A percentile compares a stretch with the other conserved stretches of the same genome.
phyloP scores from a whole-genome alignment of 1,140 invertebrate species.

The Cryptotermes secundus region DNA sequence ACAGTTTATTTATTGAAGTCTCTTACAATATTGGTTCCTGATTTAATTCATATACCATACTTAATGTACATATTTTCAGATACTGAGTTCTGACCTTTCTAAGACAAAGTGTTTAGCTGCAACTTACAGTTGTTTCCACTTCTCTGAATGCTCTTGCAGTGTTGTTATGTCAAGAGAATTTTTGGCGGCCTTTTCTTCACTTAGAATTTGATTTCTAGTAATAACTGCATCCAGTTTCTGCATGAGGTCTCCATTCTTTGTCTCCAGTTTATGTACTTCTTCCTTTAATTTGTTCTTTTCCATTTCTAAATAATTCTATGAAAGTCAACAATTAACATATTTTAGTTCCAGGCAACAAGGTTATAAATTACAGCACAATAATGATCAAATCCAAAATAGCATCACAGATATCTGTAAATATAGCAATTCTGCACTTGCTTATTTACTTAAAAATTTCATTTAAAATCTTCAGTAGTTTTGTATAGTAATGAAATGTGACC shows the following conservation, averaged over 20 bases:
- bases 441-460: too few relatives aligned
- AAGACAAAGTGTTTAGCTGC: background rate
- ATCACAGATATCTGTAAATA: background rate
- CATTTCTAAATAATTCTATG: background rate
- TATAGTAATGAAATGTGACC: too few relatives aligned
- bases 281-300: background rate
- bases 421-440: background rate
- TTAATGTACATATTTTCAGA: too few relatives aligned
- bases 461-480: too few relatives aligned
- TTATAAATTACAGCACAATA: too few relatives aligned
- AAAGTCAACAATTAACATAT: background rate
- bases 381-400: too few relatives aligned
- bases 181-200: conserved; percentile 7
- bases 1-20: too few relatives aligned
- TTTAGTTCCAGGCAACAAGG: background rate
- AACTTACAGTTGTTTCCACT: conserved; percentile 24
- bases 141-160: conserved; percentile 12
- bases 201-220: background rate
- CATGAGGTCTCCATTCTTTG: conserved; percentile 16
- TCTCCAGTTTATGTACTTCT: background rate
- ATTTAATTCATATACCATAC: too few relatives aligned
- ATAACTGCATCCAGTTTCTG: conserved; percentile 21
- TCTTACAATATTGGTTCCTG: too few relatives aligned
- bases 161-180: background rate
- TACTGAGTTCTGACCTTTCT: background rate